These are phyloP conservation scores for Protobothrops flavoviridis DNA, from an alignment of 2,113 vertebrate genomes.

Conservation along the genomic window DNA sequence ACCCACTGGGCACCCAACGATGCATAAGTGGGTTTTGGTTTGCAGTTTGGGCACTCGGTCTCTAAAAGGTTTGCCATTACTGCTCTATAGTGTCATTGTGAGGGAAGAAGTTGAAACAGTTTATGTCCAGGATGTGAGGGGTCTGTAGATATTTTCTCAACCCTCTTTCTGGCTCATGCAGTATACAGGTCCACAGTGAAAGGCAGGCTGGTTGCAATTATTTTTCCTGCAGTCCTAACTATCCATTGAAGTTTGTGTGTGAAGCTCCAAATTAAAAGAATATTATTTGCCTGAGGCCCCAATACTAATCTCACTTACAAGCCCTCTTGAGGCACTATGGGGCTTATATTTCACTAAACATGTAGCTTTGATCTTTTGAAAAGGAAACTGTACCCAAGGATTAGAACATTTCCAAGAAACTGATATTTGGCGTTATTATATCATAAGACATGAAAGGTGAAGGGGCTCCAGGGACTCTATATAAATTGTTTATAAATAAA, in stretches of 20 bases:
- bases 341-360: not conserved
- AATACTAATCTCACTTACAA: not conserved
- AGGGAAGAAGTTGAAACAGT: no score
- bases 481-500: not conserved
- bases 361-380: not conserved
- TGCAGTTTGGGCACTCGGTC: no score
- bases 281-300: not conserved
- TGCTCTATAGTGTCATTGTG: no score
- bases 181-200: not conserved
- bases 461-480: not conserved
- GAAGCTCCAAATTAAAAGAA: not conserved
- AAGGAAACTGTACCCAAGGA: not conserved
- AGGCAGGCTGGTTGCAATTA: not conserved
- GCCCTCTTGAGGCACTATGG: not conserved
- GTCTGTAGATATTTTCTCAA: no score
- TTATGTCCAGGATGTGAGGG: no score
- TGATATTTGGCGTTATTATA: not conserved
- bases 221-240: not conserved
- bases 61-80: no score
- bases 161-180: no score
- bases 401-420: not conserved
- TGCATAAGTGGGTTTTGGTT: no score
- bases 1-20: no score
- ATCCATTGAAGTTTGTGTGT: not conserved
- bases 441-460: not conserved